Evolutionary conservation across 2,888 invertebrate species (phyloP).

Genomic region (Prosopocoilus inquinatus): DNA sequence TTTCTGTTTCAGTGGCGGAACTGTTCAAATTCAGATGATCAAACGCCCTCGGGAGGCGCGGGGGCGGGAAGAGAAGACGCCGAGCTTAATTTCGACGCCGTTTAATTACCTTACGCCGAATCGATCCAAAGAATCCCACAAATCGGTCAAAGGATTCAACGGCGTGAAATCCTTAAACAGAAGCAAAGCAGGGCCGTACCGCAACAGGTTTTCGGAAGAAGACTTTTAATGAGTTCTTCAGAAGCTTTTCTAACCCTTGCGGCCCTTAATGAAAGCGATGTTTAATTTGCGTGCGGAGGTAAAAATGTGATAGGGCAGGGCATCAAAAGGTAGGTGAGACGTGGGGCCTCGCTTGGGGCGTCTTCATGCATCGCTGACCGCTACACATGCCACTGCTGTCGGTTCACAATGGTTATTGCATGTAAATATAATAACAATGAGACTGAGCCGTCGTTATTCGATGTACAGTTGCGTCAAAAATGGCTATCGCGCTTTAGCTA

Average conservation of each 20-base stretch:
- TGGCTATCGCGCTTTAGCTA: background rate
- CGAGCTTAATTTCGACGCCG: background rate
- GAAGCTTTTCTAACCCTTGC: no score
- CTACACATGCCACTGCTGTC: slow-evolving; percentile 51
- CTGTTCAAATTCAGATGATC: no score
- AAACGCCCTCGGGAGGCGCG: no score
- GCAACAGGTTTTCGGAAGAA: no score
- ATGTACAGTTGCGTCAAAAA: background rate
- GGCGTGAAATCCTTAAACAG: background rate
- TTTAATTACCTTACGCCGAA: slow-evolving; percentile 2
- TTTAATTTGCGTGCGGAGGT: no score
- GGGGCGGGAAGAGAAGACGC: no score
- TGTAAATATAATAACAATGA: slow-evolving; percentile 47
- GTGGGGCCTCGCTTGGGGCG: slow-evolving; percentile 57
- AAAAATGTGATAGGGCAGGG: slow-evolving; percentile 27
- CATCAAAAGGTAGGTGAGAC: slow-evolving; percentile 35
- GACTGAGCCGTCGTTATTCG: slow-evolving; percentile 20
- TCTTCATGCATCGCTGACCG: slow-evolving; percentile 58
- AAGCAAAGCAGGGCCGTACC: no score
- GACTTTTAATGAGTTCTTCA: no score
- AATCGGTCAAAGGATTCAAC: background rate
- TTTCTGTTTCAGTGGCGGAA: no score
- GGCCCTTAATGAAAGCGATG: no score
- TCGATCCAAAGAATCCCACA: slow-evolving; percentile 1
- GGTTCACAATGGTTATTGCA: slow-evolving; percentile 46